These are phyloP conservation scores for Nerophis lumbriciformis DNA, from an alignment of 2,113 vertebrate genomes.

Conservation along the genomic window DNA sequence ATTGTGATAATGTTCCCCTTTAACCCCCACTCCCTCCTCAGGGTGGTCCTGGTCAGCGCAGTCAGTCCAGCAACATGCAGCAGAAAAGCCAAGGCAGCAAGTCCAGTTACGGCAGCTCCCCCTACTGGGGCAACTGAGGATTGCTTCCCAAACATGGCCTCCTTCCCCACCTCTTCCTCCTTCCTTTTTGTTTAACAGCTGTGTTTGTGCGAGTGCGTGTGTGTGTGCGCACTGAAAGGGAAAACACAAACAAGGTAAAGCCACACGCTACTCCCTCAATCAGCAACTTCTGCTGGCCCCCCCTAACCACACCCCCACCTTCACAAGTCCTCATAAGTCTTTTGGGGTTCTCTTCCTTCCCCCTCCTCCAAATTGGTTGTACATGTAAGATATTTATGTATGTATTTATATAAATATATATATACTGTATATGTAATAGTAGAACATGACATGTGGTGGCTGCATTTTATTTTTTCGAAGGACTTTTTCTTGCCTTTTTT, in stretches of 20 bases:
- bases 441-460: conserved; percentile 71
- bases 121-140: conserved; percentile 75
- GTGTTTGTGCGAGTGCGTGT: too few species aligned
- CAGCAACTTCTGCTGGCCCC: conserved; percentile 41
- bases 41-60: conserved; percentile 71
- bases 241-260: conserved; percentile 16
- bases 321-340: conserved; percentile 67
- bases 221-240: conserved; percentile 22
- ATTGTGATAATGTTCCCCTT: too few species aligned
- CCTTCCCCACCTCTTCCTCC: conserved; percentile 26
- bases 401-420: conserved; percentile 79
- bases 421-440: conserved; percentile 81
- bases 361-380: conserved; percentile 71
- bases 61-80: conserved; percentile 73
- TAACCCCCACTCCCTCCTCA: conserved; percentile 18
- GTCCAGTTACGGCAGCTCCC: conserved; percentile 73
- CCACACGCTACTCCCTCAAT: conserved; percentile 57
- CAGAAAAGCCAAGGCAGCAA: conserved; percentile 76
- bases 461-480: conserved; percentile 76
- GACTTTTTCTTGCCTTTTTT: conserved; percentile 74
- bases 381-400: conserved; percentile 83
- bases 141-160: conserved; percentile 8
- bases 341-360: conserved; percentile 61
- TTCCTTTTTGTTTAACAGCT: conserved; percentile 15
- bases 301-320: conserved; percentile 32